Percentiles rank a stretch among this genome's conserved stretches.
phyloP scores from a whole-genome alignment of 2,888 invertebrate species.

The Dicranocentrus wangi region DNA sequence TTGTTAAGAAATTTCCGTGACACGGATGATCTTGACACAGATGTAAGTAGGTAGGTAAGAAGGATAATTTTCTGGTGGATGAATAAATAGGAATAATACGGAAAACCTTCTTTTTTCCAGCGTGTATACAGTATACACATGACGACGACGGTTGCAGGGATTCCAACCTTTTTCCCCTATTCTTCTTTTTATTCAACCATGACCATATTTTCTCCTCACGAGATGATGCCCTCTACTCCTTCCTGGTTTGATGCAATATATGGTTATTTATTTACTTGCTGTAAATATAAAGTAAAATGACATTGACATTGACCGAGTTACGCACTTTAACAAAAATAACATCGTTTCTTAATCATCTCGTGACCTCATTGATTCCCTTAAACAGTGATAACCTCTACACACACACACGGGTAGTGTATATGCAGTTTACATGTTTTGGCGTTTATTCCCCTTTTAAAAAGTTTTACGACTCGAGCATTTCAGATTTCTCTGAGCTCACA shows the following conservation, averaged over 20 bases:
- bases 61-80: too few relatives aligned
- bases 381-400: too few relatives aligned
- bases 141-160: neutral
- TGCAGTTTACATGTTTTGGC: too few relatives aligned
- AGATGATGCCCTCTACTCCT: neutral
- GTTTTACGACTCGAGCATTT: too few relatives aligned
- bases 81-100: too few relatives aligned
- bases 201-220: conserved; percentile 40
- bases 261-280: conserved; percentile 1
- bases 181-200: conserved; percentile 28
- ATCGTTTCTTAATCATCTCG: neutral
- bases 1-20: too few relatives aligned
- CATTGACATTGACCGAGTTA: conserved; percentile 54
- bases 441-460: too few relatives aligned
- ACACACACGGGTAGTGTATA: too few relatives aligned
- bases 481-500: too few relatives aligned
- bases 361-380: conserved; percentile 21
- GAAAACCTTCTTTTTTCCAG: too few relatives aligned
- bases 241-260: conserved; percentile 22
- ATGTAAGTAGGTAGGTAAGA: neutral
- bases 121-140: neutral
- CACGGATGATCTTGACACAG: neutral
- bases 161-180: neutral
- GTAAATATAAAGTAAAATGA: neutral
- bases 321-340: conserved; percentile 13